Evolutionary conservation across 2,888 invertebrate genomes (phyloP).

Genomic region (Papilio protenor): DNA sequence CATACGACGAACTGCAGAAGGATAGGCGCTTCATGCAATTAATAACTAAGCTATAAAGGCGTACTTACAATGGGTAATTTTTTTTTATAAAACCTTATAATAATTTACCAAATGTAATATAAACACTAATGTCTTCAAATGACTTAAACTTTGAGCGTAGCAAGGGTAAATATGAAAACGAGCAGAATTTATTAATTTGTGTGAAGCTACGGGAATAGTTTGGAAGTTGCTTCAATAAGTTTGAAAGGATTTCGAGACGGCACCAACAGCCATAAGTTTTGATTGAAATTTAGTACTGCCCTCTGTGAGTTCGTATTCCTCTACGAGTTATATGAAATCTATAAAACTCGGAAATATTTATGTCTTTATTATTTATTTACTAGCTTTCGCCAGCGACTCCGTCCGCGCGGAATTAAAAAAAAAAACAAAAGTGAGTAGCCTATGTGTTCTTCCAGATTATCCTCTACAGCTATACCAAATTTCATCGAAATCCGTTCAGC

Average conservation of each 20-base stretch:
- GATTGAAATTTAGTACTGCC: slow-evolving; percentile 60
- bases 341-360: slow-evolving; percentile 16
- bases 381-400: too few species aligned
- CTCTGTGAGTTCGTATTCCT: slow-evolving; percentile 48
- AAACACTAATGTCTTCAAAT: slow-evolving; percentile 3
- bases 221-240: slow-evolving; percentile 61
- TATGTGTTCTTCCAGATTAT: too few species aligned
- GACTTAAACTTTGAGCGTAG: background rate
- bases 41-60: background rate
- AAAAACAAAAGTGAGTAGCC: too few species aligned
- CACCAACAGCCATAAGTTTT: slow-evolving; percentile 62
- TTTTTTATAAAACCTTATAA: too few species aligned
- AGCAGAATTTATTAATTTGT: slow-evolving; percentile 48
- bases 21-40: slow-evolving; percentile 7
- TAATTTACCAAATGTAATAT: background rate
- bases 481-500: too few species aligned
- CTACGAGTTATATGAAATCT: slow-evolving; percentile 24
- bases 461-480: too few species aligned
- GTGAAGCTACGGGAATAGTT: slow-evolving; percentile 48
- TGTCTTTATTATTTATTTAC: background rate
- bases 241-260: slow-evolving; percentile 63
- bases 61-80: too few species aligned
- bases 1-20: background rate
- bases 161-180: slow-evolving; percentile 8
- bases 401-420: too few species aligned